Evolutionary conservation across 2,888 invertebrate genomes (phyloP).

Genomic region (Melangyna quadrimaculata): DNA sequence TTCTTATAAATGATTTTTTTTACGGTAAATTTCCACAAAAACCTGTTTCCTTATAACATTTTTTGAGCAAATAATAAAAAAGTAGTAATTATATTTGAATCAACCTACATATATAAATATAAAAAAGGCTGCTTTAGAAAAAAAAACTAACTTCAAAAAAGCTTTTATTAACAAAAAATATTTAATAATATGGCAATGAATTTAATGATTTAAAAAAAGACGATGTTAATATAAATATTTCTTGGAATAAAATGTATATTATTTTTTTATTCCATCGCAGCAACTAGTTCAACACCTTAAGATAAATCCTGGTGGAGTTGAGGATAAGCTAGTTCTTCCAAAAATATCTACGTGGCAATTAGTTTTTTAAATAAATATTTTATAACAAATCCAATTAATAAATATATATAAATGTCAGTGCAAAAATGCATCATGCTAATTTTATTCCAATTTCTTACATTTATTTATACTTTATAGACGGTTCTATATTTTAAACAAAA

Average conservation of each 20-base stretch:
- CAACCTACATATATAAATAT: neutral
- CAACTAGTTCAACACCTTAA: conserved; percentile 77
- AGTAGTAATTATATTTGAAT: neutral
- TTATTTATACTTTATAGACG: conserved; percentile 5
- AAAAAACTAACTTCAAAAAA: conserved; percentile 43
- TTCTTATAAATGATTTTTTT: neutral
- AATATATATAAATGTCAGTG: conserved; percentile 61
- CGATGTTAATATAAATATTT: conserved; percentile 43
- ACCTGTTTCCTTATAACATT: conserved; percentile 12
- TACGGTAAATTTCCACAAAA: neutral
- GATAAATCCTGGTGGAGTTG: conserved; percentile 77
- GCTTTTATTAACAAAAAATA: conserved; percentile 33
- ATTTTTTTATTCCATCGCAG: conserved; percentile 78
- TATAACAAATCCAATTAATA: conserved; percentile 70
- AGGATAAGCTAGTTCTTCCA: conserved; percentile 74
- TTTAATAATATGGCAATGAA: conserved; percentile 26
- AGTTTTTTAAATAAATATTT: conserved; percentile 68
- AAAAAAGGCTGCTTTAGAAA: neutral
- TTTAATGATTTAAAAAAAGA: conserved; percentile 30
- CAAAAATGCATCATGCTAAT: conserved; percentile 63
- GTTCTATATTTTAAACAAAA: neutral
- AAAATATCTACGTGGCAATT: conserved; percentile 70
- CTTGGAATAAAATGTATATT: conserved; percentile 69
- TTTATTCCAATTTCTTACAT: conserved; percentile 46
- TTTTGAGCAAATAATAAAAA: conserved; percentile 1